Evolutionary conservation across 53 echinoderm and acorn worm species (phyloP).

Genomic region (Apostichopus leukothele): DNA sequence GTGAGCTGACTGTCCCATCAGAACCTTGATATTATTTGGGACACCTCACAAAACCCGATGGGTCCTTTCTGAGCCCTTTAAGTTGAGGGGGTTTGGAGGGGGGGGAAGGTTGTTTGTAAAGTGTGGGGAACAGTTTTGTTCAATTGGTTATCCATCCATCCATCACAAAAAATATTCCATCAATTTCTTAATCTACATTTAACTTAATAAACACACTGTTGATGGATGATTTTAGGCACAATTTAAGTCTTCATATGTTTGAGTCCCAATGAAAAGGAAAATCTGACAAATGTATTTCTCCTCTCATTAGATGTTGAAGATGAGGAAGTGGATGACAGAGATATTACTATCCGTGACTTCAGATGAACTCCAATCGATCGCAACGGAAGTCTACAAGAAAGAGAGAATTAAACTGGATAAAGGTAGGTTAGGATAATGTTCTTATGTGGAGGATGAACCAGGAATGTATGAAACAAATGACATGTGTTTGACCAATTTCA

Average conservation of each 20-base stretch:
- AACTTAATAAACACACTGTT: too few relatives aligned
- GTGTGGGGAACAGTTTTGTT: too few relatives aligned
- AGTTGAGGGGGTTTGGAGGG: too few relatives aligned
- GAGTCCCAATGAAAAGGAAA: too few relatives aligned
- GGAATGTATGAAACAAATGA: too few relatives aligned
- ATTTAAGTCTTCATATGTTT: too few relatives aligned
- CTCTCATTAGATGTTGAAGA: slow-evolving; percentile 79
- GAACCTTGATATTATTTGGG: background rate
- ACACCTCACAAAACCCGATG: background rate
- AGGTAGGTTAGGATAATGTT: slow-evolving; percentile 59
- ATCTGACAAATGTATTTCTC: background rate
- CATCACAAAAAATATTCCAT: too few relatives aligned
- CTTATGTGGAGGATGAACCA: too few relatives aligned
- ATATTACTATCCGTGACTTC: slow-evolving; percentile 76
- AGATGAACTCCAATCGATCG: slow-evolving; percentile 62
- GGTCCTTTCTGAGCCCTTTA: background rate
- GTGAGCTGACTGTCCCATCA: background rate
- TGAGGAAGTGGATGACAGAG: slow-evolving; percentile 89
- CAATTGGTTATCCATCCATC: too few relatives aligned
- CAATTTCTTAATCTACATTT: background rate
- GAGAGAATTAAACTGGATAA: slow-evolving; percentile 65
- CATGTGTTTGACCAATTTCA: too few relatives aligned
- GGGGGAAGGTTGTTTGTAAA: background rate
- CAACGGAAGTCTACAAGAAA: slow-evolving; percentile 81
- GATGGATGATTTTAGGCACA: too few relatives aligned